Conservation (phyloP, 2,797 vertebrate genomes). For the Leptatherina wallacei region DNA sequence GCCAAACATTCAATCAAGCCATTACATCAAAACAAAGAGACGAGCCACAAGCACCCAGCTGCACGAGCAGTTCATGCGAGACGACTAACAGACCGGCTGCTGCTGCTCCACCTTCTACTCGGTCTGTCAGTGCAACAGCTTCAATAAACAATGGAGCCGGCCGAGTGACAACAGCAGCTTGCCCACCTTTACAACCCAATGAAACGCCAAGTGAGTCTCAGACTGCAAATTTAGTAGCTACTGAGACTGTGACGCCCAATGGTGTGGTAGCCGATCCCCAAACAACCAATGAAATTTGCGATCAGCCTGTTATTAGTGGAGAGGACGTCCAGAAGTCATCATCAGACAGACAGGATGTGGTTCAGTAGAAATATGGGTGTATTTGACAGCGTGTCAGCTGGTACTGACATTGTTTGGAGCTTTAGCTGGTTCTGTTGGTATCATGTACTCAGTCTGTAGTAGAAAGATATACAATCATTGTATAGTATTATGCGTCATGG, state of each 20-base stretch:
- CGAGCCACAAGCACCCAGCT: conserved; percentile 5
- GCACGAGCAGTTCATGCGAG: not conserved
- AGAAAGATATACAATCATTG: conserved; percentile 3
- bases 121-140: not conserved
- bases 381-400: conserved; percentile 3
- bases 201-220: not conserved
- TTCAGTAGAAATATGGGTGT: conserved; percentile 6
- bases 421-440: not conserved
- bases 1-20: not conserved
- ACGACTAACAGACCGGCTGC: not conserved
- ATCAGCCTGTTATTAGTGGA: not conserved
- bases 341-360: conserved; percentile 9
- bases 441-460: not conserved
- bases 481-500: conserved; percentile 4
- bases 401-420: not conserved
- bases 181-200: conserved; percentile 6
- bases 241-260: conserved; percentile 8
- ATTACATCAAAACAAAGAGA: conserved; percentile 1
- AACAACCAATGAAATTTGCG: conserved; percentile 3
- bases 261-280: not conserved
- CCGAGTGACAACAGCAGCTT: not conserved
- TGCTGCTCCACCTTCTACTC: not conserved
- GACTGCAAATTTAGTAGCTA: not conserved
- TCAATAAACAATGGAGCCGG: conserved; percentile 1
- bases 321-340: conserved; percentile 28